Evolutionary conservation across 35 echinoderm and acorn worm species (phyloP), one percentile per base, ranked within the genome.

Genomic region (Hemicentrotus pulcherrimus): DNA sequence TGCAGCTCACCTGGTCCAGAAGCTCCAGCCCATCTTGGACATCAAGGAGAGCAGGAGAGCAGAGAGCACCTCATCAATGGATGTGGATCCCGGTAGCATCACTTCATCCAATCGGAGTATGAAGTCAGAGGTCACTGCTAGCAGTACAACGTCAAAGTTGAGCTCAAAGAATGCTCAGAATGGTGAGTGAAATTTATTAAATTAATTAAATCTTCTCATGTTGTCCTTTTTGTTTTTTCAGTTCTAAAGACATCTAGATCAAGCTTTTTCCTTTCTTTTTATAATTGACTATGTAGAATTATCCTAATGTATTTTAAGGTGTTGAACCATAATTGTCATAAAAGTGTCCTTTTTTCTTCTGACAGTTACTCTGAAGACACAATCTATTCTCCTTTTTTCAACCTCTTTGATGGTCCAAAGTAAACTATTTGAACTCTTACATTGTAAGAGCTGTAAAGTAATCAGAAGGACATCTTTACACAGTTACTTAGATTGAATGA

Each of bases 91-190:
- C 32, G 91, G 94, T 31, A 97, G 97, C 92, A 52, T 96, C 32
- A 91, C 95, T 35, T 97, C 97, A 15, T 97, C 97, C 10, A 97
- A 91, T 86, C 96, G 95, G 95, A 97, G 97, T 87, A 91, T 97
- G 97, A 96, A 95, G 91, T 95, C 95, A 92, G 91, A 97, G 94
- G 86, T 93, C 13, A 93, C 91, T 31, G 48, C 48, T 31, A 93
- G 91, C 91, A 93, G 91, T 46, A 93, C 32, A 32, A 93, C 91
- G 4, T 93, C 91, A 31, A 93, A 93, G 91, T 31, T 58, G 19
- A 85, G 60, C 86, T 30, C 94, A 1, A 95, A 95, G 94, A 92
- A 92, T 88, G 88, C 91, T 30, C 50, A 91, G 61, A 97, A 94
- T 94, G 96, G 96, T 96, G 88, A 95, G 96, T 65, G 15, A 12